phyloP scores from a whole-genome alignment of 2,888 invertebrate species.

The Amaurobius ferox region DNA sequence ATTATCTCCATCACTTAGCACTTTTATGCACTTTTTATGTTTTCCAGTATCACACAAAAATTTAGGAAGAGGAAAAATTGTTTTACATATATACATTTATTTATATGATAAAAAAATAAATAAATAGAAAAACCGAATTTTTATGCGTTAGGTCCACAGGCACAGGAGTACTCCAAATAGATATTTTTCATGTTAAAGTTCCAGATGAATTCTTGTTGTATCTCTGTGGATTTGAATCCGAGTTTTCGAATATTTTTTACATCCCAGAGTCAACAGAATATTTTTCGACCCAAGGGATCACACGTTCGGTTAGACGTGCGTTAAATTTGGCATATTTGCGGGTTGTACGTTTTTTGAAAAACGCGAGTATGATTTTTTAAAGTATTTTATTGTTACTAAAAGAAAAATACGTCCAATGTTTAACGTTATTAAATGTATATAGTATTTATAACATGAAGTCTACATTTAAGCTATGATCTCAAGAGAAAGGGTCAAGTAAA shows the following conservation, averaged over 20 bases:
- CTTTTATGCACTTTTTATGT: too few relatives aligned
- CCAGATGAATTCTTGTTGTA: neutral
- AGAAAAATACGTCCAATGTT: neutral
- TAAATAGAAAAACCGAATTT: neutral
- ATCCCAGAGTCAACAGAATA: neutral
- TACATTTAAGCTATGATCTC: too few relatives aligned
- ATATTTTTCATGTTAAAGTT: neutral
- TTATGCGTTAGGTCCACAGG: conserved; percentile 5
- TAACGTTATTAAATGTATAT: neutral
- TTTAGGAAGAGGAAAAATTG: too few relatives aligned
- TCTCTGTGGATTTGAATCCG: conserved; percentile 8
- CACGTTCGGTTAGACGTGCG: conserved; percentile 27
- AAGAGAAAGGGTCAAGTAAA: too few relatives aligned
- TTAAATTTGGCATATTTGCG: conserved; percentile 35
- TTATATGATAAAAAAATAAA: too few relatives aligned
- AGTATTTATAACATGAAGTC: too few relatives aligned
- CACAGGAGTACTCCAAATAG: neutral
- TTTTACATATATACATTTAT: too few relatives aligned
- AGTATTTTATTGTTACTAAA: neutral
- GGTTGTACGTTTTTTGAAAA: neutral
- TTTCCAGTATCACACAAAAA: too few relatives aligned
- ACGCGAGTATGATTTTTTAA: neutral
- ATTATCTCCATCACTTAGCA: too few relatives aligned
- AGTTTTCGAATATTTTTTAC: neutral
- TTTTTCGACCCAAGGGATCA: conserved; percentile 7